These are phyloP conservation scores for Metacarcinus magister DNA, from an alignment of 2,888 invertebrate species.

Conservation along the genomic window DNA sequence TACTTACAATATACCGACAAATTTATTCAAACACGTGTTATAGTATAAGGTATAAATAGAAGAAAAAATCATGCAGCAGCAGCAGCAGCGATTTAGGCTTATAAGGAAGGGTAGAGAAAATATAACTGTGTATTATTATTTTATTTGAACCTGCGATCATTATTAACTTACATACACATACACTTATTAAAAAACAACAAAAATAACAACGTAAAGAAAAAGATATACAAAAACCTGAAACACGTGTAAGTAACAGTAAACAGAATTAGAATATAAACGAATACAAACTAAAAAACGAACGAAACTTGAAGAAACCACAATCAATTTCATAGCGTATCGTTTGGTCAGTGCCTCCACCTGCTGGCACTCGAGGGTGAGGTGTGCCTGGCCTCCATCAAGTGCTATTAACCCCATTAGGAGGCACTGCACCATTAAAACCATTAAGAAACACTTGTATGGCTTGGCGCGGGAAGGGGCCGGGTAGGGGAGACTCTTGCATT, in stretches of 20 bases:
- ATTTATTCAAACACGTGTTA: too few species aligned
- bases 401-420: constrained; percentile 37
- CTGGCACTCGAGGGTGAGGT: constrained; percentile 14
- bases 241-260: neutral
- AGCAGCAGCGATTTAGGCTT: neutral
- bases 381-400: constrained; percentile 45
- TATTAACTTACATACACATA: neutral
- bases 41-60: too few species aligned
- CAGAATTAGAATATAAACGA: neutral
- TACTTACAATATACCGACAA: too few species aligned
- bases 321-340: neutral
- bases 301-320: neutral
- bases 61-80: neutral
- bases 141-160: neutral
- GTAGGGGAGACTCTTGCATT: neutral
- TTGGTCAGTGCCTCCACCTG: constrained; percentile 26
- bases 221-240: neutral
- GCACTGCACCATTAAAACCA: constrained; percentile 35
- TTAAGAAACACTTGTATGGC: neutral
- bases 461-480: neutral
- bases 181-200: neutral
- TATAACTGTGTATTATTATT: neutral
- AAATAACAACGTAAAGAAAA: neutral
- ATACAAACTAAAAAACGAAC: neutral
- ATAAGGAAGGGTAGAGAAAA: neutral